Evolutionary conservation across 2,797 vertebrate species (phyloP).

Genomic region (Anabas testudineus): DNA sequence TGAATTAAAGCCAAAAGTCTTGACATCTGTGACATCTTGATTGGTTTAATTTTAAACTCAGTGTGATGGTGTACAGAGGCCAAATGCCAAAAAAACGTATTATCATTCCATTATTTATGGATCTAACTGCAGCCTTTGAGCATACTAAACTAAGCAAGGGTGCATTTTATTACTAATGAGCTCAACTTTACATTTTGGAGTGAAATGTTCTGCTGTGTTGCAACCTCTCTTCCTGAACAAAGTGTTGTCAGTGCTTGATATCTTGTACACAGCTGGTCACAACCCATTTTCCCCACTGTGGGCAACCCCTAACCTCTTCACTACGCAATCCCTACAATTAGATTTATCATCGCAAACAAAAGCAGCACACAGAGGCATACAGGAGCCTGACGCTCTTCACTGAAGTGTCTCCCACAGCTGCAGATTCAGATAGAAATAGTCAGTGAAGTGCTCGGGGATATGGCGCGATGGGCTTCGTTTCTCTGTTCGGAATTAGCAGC

Average conservation of each 20-base stretch:
- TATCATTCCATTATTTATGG: too few relatives aligned
- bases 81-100: too few relatives aligned
- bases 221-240: not conserved
- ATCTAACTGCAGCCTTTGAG: too few relatives aligned
- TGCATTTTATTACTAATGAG: not conserved
- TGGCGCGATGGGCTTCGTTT: constrained; percentile 34
- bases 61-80: too few relatives aligned
- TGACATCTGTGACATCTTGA: too few relatives aligned
- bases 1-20: too few relatives aligned
- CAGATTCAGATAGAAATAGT: constrained; percentile 72
- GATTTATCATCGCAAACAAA: constrained; percentile 80
- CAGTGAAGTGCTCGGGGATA: constrained; percentile 58
- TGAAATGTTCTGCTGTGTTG: not conserved
- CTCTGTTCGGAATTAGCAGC: constrained; percentile 52
- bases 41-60: too few relatives aligned
- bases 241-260: constrained; percentile 27
- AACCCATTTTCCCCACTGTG: constrained; percentile 49
- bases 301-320: constrained; percentile 69
- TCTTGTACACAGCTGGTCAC: constrained; percentile 39
- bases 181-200: constrained; percentile 3
- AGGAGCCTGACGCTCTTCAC: constrained; percentile 65
- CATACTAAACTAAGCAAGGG: not conserved
- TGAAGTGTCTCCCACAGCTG: constrained; percentile 79
- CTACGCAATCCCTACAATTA: constrained; percentile 76
- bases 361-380: constrained; percentile 62